A percentile compares a stretch with the other conserved stretches of the same genome.
These are phyloP conservation scores for Coecobrya sp. DNA, from an alignment of 2,888 invertebrate genomes.

Conservation along the genomic window DNA sequence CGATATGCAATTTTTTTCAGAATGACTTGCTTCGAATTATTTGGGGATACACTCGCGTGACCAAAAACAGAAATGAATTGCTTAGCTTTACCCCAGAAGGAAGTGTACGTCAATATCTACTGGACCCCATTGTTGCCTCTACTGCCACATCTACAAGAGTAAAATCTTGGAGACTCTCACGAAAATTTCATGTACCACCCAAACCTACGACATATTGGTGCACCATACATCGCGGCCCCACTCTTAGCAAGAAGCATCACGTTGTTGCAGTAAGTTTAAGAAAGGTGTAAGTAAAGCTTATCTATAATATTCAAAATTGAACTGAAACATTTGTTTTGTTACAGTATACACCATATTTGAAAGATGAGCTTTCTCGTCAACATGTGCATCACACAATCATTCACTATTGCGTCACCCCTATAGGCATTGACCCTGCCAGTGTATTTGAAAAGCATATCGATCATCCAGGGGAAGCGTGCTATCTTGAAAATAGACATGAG, in stretches of 20 bases:
- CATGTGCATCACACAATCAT: conserved; percentile 51
- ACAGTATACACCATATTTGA: conserved; percentile 24
- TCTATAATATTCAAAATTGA: too few relatives aligned
- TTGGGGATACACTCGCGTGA: background rate
- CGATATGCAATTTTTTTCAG: background rate
- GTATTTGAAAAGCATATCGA: conserved; percentile 34
- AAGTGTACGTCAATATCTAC: too few relatives aligned
- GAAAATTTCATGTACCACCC: background rate
- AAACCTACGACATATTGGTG: background rate
- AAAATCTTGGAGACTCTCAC: too few relatives aligned
- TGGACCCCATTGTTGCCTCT: too few relatives aligned
- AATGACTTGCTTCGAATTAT: background rate
- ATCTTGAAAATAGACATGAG: background rate
- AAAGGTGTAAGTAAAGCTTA: background rate
- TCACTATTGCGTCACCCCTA: conserved; percentile 39
- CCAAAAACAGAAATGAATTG: too few relatives aligned
- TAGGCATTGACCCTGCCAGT: background rate
- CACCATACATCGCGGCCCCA: background rate
- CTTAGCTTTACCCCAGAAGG: too few relatives aligned
- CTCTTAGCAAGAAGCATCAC: background rate
- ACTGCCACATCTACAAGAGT: too few relatives aligned
- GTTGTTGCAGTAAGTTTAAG: too few relatives aligned
- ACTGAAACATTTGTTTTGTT: background rate
- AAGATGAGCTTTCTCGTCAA: background rate
- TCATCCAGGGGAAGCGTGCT: conserved; percentile 60